phyloP scores from a whole-genome alignment of 1,140 invertebrate species.

The Yoshiicerus persimilis region DNA sequence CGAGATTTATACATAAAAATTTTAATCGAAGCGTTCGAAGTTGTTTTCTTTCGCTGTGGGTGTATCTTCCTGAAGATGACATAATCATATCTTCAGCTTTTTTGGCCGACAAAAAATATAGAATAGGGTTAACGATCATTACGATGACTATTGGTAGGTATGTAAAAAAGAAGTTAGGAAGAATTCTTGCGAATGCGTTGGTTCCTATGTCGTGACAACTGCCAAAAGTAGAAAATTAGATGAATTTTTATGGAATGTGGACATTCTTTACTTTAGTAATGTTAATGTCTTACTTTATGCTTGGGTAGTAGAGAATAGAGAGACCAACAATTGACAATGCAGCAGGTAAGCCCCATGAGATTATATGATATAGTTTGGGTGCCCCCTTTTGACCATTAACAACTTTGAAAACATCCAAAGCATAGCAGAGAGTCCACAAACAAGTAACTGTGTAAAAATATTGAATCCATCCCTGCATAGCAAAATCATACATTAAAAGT shows the following conservation, averaged over 20 bases:
- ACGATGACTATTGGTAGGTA: conserved; percentile 71
- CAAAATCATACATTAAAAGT: neutral
- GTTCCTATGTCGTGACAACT: conserved; percentile 71
- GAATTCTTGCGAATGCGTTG: conserved; percentile 64
- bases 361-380: conserved; percentile 63
- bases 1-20: conserved; percentile 73
- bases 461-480: conserved; percentile 73
- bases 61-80: conserved; percentile 47
- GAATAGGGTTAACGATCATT: conserved; percentile 73
- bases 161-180: conserved; percentile 76
- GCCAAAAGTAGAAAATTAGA: conserved; percentile 53
- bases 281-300: conserved; percentile 68
- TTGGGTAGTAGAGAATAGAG: conserved; percentile 70
- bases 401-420: conserved; percentile 72
- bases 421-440: conserved; percentile 81
- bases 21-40: conserved; percentile 69
- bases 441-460: conserved; percentile 82
- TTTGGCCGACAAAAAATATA: conserved; percentile 67
- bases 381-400: conserved; percentile 64
- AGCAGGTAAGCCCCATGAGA: conserved; percentile 71
- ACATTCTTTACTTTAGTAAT: neutral
- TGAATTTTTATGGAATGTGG: neutral
- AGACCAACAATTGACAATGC: conserved; percentile 67
- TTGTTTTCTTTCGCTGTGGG: conserved; percentile 65
- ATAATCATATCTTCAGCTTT: conserved; percentile 50